phyloP scores from a whole-genome alignment of 2,888 invertebrate species.

The Pristionchus japonicus region DNA sequence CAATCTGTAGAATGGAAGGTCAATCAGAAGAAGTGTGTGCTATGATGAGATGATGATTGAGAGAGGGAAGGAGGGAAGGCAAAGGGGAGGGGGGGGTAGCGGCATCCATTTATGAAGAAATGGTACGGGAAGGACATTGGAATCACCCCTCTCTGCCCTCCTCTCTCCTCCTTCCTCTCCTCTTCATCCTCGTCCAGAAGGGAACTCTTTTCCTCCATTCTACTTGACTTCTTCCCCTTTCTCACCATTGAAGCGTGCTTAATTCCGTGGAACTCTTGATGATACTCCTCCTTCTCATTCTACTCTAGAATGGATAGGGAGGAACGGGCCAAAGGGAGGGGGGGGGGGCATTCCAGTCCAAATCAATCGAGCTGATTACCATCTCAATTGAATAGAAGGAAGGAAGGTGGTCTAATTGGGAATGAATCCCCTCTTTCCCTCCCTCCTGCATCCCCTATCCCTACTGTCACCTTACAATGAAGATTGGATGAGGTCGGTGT shows the following conservation, averaged over 20 bases:
- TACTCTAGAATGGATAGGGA: background rate
- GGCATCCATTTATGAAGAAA: constrained; percentile 34
- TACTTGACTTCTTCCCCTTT: constrained; percentile 35
- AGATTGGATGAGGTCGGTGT: constrained; percentile 15
- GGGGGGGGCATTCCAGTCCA: background rate
- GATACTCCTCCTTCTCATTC: background rate
- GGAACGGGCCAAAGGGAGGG: background rate
- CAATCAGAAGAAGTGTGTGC: constrained; percentile 12
- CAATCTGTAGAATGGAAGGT: constrained; percentile 32
- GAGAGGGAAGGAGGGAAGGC: background rate
- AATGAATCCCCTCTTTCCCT: background rate
- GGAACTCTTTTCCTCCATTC: constrained; percentile 4
- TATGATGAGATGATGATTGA: constrained; percentile 36
- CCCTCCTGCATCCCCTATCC: background rate
- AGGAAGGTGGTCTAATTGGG: constrained; percentile 28
- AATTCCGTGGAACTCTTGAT: constrained; percentile 21
- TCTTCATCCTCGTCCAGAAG: background rate
- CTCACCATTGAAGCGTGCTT: constrained; percentile 26
- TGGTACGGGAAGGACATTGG: background rate
- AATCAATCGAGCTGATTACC: constrained; percentile 25
- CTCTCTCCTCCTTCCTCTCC: background rate
- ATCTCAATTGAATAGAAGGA: constrained; percentile 7
- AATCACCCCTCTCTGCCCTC: background rate
- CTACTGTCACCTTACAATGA: constrained; percentile 29
- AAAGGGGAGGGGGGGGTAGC: background rate